Conservation (phyloP, 2,113 vertebrate genomes). For the Crotalus viridis region DNA sequence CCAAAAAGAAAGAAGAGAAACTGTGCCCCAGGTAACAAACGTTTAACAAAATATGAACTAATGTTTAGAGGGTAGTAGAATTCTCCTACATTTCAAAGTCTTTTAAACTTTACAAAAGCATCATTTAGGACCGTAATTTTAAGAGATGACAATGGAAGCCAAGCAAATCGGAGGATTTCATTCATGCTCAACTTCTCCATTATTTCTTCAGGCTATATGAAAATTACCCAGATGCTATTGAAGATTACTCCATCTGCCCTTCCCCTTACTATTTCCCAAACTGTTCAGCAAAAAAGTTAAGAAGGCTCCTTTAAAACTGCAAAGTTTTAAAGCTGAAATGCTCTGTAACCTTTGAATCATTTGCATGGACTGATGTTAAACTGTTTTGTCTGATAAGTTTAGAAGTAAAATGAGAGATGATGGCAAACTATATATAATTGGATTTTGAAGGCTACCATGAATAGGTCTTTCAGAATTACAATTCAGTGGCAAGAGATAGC, state of each 20-base stretch:
- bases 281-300: not conserved
- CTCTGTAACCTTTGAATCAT: not conserved
- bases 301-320: not conserved
- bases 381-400: not conserved
- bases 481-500: not conserved
- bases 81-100: conserved; percentile 3
- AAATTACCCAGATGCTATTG: conserved; percentile 4
- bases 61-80: not conserved
- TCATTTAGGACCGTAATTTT: not conserved
- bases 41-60: not conserved
- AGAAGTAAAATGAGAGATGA: not conserved
- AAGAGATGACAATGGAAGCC: conserved; percentile 14
- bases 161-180: not conserved
- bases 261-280: not conserved
- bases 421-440: not conserved
- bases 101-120: conserved; percentile 4
- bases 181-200: not conserved
- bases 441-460: not conserved
- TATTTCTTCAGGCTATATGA: conserved; percentile 16
- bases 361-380: not conserved
- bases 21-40: not conserved
- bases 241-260: conserved; percentile 8
- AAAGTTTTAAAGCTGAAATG: not conserved
- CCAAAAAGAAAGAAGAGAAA: not conserved
- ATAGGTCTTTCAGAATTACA: not conserved